Evolutionary conservation across 2,113 vertebrate genomes (phyloP).

Genomic region (Poeciliopsis turrubarensis): DNA sequence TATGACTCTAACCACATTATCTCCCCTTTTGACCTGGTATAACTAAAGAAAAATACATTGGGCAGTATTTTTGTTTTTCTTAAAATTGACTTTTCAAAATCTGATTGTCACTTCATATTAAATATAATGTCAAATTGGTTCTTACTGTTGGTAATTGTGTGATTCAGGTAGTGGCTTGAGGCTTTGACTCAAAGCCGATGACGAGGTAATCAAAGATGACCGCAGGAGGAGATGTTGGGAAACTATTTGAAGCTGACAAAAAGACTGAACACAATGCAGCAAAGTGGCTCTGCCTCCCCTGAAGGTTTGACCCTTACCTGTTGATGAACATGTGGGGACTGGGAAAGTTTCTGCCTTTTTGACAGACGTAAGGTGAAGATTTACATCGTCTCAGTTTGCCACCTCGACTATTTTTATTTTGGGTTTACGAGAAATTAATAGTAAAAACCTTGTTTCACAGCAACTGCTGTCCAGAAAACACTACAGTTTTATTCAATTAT

Average conservation of each 20-base stretch:
- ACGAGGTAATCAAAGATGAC: too few relatives aligned
- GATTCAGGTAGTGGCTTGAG: too few relatives aligned
- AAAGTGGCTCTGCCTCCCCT: background rate
- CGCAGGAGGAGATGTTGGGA: too few relatives aligned
- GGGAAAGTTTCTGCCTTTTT: background rate
- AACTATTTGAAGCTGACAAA: background rate
- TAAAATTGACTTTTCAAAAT: background rate
- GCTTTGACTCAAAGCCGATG: too few relatives aligned
- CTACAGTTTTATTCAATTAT: too few relatives aligned
- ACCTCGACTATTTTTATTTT: background rate
- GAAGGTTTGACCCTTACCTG: background rate
- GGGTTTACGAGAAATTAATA: background rate
- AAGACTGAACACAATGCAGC: background rate
- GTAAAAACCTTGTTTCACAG: background rate
- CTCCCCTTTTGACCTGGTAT: background rate
- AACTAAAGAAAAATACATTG: background rate
- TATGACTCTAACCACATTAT: conserved; percentile 26
- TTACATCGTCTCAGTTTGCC: background rate
- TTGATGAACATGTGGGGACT: background rate
- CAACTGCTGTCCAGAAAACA: background rate
- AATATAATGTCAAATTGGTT: too few relatives aligned
- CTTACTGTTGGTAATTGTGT: too few relatives aligned
- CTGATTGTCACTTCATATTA: too few relatives aligned
- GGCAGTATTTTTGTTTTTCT: background rate
- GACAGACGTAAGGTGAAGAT: background rate